Conservation (phyloP, 2,888 invertebrate genomes). For the Pegoplata infirma region DNA sequence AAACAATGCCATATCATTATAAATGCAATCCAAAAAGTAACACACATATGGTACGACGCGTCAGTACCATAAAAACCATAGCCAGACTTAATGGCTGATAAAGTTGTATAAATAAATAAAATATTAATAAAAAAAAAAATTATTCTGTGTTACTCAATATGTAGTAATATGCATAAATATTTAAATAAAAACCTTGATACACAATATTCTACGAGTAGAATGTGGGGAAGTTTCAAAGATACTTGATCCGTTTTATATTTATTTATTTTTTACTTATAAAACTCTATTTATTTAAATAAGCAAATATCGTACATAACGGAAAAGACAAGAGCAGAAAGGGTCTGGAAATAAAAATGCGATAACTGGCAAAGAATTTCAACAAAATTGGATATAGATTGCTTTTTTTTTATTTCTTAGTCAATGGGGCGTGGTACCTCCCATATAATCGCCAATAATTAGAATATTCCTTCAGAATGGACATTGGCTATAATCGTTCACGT, state of each 20-base stretch:
- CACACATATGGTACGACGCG: slow-evolving; percentile 5
- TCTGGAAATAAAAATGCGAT: too few species aligned
- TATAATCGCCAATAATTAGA: too few species aligned
- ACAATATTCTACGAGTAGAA: slow-evolving; percentile 2
- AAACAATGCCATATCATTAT: slow-evolving; percentile 29
- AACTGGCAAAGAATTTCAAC: too few species aligned
- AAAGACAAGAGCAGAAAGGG: too few species aligned
- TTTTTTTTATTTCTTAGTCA: too few species aligned
- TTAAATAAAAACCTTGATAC: slow-evolving; percentile 6
- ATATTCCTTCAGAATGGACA: too few species aligned
- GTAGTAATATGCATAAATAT: background rate
- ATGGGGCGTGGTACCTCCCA: too few species aligned
- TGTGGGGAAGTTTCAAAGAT: background rate
- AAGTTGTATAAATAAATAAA: slow-evolving; percentile 41
- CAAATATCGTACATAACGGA: too few species aligned
- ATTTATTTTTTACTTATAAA: too few species aligned
- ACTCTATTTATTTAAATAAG: too few species aligned
- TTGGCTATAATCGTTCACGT: too few species aligned
- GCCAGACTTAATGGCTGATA: slow-evolving; percentile 31
- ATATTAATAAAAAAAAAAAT: slow-evolving; percentile 32
- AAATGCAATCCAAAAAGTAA: background rate
- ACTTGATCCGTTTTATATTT: slow-evolving; percentile 2
- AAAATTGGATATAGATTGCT: too few species aligned
- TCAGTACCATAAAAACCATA: background rate
- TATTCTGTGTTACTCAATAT: slow-evolving; percentile 26